Base-by-base conservation (phyloP, 2,797 vertebrate species). In the Mus caroli region DNA sequence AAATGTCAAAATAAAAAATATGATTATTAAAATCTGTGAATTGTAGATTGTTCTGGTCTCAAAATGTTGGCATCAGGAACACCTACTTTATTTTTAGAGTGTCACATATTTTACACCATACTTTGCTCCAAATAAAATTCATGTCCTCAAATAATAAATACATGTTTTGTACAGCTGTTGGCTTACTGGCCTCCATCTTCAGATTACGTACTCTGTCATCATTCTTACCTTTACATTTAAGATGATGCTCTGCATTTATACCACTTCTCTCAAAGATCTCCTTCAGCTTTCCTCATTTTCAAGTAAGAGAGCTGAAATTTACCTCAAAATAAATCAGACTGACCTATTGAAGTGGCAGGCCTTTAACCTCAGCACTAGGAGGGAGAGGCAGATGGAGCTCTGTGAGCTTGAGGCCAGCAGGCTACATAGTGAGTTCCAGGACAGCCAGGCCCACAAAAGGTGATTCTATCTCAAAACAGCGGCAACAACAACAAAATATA, bases 71-170 rank as follows among this genome's bases (percentile, higher is more conserved):
- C 14, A 10, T 60, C 17, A 11, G 8, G 9, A 50, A 34, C 14
- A 52, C 54, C 12, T 52, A 46, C 4, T 89, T 89, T 93, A 62
- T 50, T 46, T 76, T 46, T 46, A 76, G 69, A 54, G 78, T 89
- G 80, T 92, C 26, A 90, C 52, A 90, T 11, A 92, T 67, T 92
- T 90, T 96, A 31, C 5, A 69, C 80, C 84, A 73, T 26, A 75
- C 12, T 60, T 60, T 46, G n/a, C 17, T 89, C 52, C 84, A 94
- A 84, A 86, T 76, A 85, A 75, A 91, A 85, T 86, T 80, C 43
- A 89, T 20, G 79, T 43, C 14, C 14, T 80, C 14, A 89, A 46
- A 83, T 88, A 94, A n/a, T 73, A 52, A 56, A 84, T 79, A 75
- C 28, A 54, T 43, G 37, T 79, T 87, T 92, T 52, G 11, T 87